Percentiles rank a stretch among this genome's conserved stretches.
Evolutionary conservation across 2,113 vertebrate genomes (phyloP).

Genomic region (Pseudorhombus dupliciocellatus): DNA sequence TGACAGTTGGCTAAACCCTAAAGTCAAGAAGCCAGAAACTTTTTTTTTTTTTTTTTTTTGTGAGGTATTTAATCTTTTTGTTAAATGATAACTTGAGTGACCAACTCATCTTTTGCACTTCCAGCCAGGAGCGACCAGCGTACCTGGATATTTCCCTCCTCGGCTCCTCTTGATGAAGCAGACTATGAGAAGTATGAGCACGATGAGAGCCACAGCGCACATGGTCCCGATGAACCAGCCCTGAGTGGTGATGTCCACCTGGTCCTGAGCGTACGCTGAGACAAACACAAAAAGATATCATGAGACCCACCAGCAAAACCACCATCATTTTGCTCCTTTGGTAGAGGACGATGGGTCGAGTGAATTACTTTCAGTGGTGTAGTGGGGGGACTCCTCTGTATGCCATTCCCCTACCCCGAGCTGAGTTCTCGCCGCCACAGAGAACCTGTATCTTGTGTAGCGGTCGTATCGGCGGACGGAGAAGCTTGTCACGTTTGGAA

Average conservation of each 20-base stretch:
- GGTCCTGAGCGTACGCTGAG: conserved; percentile 82
- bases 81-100: too few relatives aligned
- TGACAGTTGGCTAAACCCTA: background rate
- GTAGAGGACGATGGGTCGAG: background rate
- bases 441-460: conserved; percentile 91
- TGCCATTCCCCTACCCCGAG: conserved; percentile 86
- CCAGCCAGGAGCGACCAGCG: background rate
- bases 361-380: conserved; percentile 90
- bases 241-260: conserved; percentile 94
- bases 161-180: conserved; percentile 98
- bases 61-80: too few relatives aligned
- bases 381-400: conserved; percentile 87
- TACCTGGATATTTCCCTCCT: conserved; percentile 96
- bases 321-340: background rate
- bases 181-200: conserved; percentile 93
- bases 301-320: background rate
- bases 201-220: conserved; percentile 96
- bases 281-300: conserved; percentile 8
- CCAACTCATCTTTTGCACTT: background rate
- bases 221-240: conserved; percentile 99
- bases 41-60: too few relatives aligned
- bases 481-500: conserved; percentile 90
- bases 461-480: conserved; percentile 89
- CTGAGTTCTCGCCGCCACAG: conserved; percentile 87
- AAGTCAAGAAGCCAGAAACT: background rate